Evolutionary conservation across 2,888 invertebrate species (phyloP).

Genomic region (Andrena bucephala): DNA sequence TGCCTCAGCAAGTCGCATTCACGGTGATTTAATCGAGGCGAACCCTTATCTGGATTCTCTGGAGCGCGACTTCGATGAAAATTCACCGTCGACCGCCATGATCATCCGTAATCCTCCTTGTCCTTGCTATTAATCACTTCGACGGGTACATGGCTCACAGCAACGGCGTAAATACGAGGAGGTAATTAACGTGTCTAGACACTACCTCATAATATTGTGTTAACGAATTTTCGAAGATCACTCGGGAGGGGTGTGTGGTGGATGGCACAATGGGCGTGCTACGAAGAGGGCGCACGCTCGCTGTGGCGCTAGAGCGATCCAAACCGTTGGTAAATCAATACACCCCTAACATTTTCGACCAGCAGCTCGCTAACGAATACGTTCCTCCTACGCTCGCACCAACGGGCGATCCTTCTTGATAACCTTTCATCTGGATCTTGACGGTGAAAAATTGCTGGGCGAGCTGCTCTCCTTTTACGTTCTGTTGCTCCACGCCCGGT

Average conservation of each 20-base stretch:
- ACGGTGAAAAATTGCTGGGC: constrained; percentile 52
- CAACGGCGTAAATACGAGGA: constrained; percentile 33
- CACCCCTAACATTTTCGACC: constrained; percentile 29
- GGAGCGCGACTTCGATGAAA: constrained; percentile 2
- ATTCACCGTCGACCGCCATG: constrained; percentile 18
- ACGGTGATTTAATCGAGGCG: background rate
- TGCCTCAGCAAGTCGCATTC: background rate
- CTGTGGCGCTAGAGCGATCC: constrained; percentile 53
- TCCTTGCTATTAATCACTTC: constrained; percentile 43
- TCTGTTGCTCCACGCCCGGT: background rate
- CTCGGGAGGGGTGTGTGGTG: background rate
- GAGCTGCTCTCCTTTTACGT: background rate
- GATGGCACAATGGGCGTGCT: constrained; percentile 47
- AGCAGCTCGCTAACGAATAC: constrained; percentile 43
- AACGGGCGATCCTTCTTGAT: constrained; percentile 46
- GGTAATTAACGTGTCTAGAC: constrained; percentile 62
- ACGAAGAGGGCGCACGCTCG: constrained; percentile 33
- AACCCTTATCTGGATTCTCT: constrained; percentile 12
- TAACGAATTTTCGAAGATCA: constrained; percentile 65
- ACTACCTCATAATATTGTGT: constrained; percentile 45
- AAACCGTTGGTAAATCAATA: constrained; percentile 59
- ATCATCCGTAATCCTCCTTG: constrained; percentile 26
- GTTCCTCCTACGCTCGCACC: constrained; percentile 11
- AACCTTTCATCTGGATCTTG: constrained; percentile 49
- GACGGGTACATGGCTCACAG: constrained; percentile 20